Conservation (phyloP, 2,113 vertebrate genomes). For the Mohoua ochrocephala region DNA sequence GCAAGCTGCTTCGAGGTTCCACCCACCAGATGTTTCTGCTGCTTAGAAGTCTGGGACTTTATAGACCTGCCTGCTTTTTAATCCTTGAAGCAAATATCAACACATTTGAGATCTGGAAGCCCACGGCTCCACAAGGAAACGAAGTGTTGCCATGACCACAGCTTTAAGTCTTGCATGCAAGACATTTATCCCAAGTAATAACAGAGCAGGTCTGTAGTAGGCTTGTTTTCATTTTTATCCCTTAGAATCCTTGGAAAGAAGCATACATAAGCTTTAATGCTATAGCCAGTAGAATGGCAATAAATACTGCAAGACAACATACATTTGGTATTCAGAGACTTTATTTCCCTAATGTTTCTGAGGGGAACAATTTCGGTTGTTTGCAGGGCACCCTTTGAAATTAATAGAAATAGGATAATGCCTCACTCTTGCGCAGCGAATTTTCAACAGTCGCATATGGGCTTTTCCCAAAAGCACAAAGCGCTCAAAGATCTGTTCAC, state of each 20-base stretch:
- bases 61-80: constrained; percentile 61
- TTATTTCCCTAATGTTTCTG: constrained; percentile 15
- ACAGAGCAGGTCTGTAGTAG: not conserved
- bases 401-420: not conserved
- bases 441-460: not conserved
- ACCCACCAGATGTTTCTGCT: constrained; percentile 65
- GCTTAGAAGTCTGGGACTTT: constrained; percentile 49
- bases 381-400: not conserved
- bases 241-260: not conserved
- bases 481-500: not conserved
- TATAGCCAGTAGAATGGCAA: not conserved
- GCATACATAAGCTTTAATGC: not conserved
- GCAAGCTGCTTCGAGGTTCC: constrained; percentile 26
- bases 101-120: constrained; percentile 64
- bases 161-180: not conserved
- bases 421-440: not conserved
- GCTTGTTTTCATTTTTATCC: constrained; percentile 15
- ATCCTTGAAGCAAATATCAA: constrained; percentile 75
- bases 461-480: not conserved
- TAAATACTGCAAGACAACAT: constrained; percentile 9
- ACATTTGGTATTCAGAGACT: constrained; percentile 2
- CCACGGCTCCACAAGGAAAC: constrained; percentile 1
- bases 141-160: constrained; percentile 62
- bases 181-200: not conserved
- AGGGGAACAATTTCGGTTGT: not conserved